Evolutionary conservation across 2,888 invertebrate species (phyloP), one percentile per base, ranked within the genome.

Genomic region (Drosophila buzzatii): DNA sequence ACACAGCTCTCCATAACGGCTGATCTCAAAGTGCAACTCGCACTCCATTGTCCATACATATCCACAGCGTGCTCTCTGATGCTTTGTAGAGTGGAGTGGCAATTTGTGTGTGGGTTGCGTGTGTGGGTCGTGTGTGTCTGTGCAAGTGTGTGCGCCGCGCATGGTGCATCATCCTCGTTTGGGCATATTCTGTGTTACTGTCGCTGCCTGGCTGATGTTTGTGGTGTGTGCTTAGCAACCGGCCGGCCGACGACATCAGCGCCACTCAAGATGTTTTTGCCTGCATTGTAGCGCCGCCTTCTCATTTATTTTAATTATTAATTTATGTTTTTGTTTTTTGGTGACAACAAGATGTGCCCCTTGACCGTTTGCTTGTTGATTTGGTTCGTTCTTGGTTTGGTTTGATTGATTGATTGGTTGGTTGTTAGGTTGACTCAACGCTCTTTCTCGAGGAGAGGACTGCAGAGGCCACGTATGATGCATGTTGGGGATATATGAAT

Each of bases 381-480:
- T 60, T 62, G 37, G 57, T 61, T 61, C 12, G 59, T 55, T 72
- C 61, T 37, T 61, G 57, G 56, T n/a, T 77, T 79, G 64, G 39
- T 63, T 67, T 44, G 6, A 27, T 27, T 27, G 27, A 27, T 27
- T 27, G 14, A 27, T 42, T 41, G 23, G 44, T 58, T 45, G 53
- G 23, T 47, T 60, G 63, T 58, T 60, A 53, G 49, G 53, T 56
- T 73, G 60, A 35, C n/a, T 73, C 52, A 74, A 73, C 64, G 65
- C 64, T 69, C 84, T 76, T 89, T 84, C 84, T 84, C 84, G 59
- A 59, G 10, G 39, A 39, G 59, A 69, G 77, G 81, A 90, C 82
- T 90, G 89, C 92, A 92, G 92, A 92, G 92, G 92, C 92, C 92
- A 90, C 89, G 90, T 91, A 88, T 89, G 89, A 86, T 91, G 91